Conservation (phyloP, 2,888 invertebrate genomes). For the Trachelus iudaicus region DNA sequence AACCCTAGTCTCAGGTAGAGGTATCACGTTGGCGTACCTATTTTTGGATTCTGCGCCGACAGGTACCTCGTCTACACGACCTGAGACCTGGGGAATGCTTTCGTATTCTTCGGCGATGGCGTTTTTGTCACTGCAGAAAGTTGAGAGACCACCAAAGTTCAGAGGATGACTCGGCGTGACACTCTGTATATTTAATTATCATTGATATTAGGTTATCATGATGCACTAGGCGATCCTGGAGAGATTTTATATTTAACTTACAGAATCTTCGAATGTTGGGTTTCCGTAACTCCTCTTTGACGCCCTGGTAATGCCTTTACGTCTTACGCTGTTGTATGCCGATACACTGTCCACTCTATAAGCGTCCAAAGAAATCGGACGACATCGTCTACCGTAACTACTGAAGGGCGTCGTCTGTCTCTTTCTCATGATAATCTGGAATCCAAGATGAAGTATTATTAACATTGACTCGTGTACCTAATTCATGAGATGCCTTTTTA, state of each 20-base stretch:
- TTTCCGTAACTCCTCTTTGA: conserved; percentile 92
- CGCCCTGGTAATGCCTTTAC: conserved; percentile 77
- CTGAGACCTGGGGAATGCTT: conserved; percentile 82
- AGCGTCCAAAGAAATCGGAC: conserved; percentile 88
- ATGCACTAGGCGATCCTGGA: background rate
- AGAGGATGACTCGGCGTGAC: conserved; percentile 77
- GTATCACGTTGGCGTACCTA: conserved; percentile 94
- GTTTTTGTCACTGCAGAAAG: conserved; percentile 77
- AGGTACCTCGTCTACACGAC: conserved; percentile 84
- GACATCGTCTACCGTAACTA: conserved; percentile 87
- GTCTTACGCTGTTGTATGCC: conserved; percentile 80
- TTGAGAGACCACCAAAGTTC: conserved; percentile 81
- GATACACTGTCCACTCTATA: conserved; percentile 92
- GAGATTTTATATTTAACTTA: conserved; percentile 59
- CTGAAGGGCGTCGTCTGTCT: conserved; percentile 83
- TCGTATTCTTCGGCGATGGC: conserved; percentile 85
- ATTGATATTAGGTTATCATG: background rate
- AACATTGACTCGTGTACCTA: background rate
- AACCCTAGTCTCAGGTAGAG: conserved; percentile 91
- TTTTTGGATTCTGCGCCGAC: conserved; percentile 91
- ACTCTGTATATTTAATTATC: conserved; percentile 41
- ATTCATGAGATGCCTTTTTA: background rate
- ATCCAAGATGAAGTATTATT: conserved; percentile 28
- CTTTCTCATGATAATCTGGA: conserved; percentile 82
- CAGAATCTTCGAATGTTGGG: conserved; percentile 90